phyloP scores from a whole-genome alignment of 2,888 invertebrate species.

The Bimastos eiseni region DNA sequence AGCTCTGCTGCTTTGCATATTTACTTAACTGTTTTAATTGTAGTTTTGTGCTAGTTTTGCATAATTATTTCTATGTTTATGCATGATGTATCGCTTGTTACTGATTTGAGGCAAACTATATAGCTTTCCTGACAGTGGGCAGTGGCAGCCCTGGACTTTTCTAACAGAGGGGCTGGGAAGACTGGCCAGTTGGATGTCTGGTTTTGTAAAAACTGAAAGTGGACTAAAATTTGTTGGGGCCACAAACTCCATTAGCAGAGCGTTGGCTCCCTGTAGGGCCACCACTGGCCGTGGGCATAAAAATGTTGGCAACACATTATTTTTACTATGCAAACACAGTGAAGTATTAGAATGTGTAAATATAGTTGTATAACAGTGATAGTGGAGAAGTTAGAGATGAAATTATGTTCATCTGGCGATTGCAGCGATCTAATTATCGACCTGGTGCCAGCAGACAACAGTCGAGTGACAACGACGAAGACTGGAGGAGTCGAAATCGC shows the following conservation, averaged over 20 bases:
- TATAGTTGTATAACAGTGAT: not conserved
- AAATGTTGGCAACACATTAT: not conserved
- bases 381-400: not conserved
- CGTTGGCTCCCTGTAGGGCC: no score
- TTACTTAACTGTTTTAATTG: not conserved
- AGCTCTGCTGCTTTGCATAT: not conserved
- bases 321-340: not conserved
- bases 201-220: no score
- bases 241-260: no score
- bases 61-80: not conserved
- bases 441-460: slow-evolving; percentile 7
- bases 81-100: not conserved
- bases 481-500: slow-evolving; percentile 18
- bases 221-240: no score
- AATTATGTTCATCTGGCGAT: not conserved
- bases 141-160: no score
- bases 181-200: no score
- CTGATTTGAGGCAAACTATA: not conserved
- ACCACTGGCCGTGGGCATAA: not conserved
- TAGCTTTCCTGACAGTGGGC: not conserved
- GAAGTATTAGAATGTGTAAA: not conserved
- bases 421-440: slow-evolving; percentile 19
- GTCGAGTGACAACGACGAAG: slow-evolving; percentile 19
- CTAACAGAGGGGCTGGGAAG: no score
- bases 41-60: not conserved